Conservation (phyloP, 2,888 invertebrate genomes). For the Acanthoscelides obtectus region DNA sequence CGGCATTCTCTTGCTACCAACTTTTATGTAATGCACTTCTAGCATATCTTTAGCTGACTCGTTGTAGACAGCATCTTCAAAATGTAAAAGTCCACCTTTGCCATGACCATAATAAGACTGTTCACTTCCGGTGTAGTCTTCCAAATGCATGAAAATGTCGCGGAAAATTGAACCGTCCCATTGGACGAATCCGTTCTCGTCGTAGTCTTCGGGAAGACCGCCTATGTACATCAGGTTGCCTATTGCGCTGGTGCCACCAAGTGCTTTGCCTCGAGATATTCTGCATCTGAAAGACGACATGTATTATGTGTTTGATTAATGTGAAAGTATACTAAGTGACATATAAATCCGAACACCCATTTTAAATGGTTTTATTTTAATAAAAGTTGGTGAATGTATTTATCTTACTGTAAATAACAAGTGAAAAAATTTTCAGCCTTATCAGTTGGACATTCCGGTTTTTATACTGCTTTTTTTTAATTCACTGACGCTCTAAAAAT, state of each 20-base stretch:
- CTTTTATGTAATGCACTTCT: slow-evolving; percentile 70
- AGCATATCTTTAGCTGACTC: slow-evolving; percentile 18
- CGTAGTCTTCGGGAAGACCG: slow-evolving; percentile 20
- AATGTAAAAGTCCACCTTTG: slow-evolving; percentile 15
- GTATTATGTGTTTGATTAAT: no score
- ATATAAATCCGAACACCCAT: no score
- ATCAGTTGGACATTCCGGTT: no score
- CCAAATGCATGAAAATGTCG: slow-evolving; percentile 74
- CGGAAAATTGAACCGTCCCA: slow-evolving; percentile 61
- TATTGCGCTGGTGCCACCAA: slow-evolving; percentile 49
- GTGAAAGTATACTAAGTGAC: no score
- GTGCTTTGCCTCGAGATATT: slow-evolving; percentile 49
- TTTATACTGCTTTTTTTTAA: no score
- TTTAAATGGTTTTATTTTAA: no score
- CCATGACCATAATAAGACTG: slow-evolving; percentile 12
- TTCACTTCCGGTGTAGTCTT: slow-evolving; percentile 36
- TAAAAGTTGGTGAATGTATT: no score
- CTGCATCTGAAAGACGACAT: slow-evolving; percentile 29
- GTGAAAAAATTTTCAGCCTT: no score
- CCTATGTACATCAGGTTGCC: slow-evolving; percentile 48
- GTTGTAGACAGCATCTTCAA: slow-evolving; percentile 14
- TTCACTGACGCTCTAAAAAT: no score
- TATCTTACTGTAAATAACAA: no score
- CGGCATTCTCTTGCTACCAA: slow-evolving; percentile 70
- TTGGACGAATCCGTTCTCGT: slow-evolving; percentile 33